Evolutionary conservation across 92 coral and sea anemone species (phyloP).

Genomic region (Isaurus tuberculatus): DNA sequence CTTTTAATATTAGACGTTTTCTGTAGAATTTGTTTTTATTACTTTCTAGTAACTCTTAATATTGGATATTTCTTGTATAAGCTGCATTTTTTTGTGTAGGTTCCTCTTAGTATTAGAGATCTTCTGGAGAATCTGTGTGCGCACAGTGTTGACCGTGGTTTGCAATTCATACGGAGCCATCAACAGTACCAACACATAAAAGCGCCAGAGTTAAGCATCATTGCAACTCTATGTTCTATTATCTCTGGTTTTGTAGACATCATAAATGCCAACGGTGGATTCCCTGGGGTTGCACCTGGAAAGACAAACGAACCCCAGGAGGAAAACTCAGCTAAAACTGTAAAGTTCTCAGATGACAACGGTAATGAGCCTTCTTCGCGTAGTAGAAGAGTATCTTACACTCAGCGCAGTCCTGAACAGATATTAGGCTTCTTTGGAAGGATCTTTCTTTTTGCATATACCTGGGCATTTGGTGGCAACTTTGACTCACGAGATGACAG

Average conservation of each 20-base stretch:
- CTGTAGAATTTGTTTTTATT: too few relatives aligned
- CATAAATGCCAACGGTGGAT: constrained; percentile 70
- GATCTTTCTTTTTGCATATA: constrained; percentile 88
- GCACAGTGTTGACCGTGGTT: constrained; percentile 81
- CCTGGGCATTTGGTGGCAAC: constrained; percentile 95
- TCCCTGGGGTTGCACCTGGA: constrained; percentile 14
- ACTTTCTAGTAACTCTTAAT: too few relatives aligned
- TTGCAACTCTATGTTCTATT: constrained; percentile 79
- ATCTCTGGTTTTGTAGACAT: constrained; percentile 81
- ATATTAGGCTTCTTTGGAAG: constrained; percentile 72
- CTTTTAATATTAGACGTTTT: constrained; percentile 32
- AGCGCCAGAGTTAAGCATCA: constrained; percentile 79
- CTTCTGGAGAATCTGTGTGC: constrained; percentile 75
- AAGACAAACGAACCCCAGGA: constrained; percentile 46
- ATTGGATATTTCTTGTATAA: too few relatives aligned
- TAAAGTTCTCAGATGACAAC: constrained; percentile 69
- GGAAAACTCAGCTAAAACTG: constrained; percentile 69
- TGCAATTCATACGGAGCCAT: constrained; percentile 71
- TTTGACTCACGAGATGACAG: constrained; percentile 58
- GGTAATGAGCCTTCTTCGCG: constrained; percentile 47
- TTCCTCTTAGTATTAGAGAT: constrained; percentile 67
- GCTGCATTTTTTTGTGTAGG: constrained; percentile 44
- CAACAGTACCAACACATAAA: constrained; percentile 67
- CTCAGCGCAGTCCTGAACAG: constrained; percentile 74
- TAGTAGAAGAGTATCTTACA: constrained; percentile 56